Conservation (phyloP, 2,797 vertebrate genomes). For the Danio albolineatus region DNA sequence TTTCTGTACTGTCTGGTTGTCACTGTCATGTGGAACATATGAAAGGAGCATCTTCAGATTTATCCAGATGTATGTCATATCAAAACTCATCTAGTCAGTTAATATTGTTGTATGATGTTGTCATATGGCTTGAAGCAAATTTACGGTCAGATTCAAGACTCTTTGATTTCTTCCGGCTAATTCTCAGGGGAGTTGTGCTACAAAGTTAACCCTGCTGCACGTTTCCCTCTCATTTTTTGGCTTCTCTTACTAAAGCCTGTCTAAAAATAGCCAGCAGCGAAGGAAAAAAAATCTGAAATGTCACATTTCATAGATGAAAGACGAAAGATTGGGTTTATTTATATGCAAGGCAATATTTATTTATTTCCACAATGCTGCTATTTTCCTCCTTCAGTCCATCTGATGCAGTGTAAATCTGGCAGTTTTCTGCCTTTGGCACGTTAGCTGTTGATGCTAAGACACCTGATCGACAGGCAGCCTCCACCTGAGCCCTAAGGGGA, state of each 20-base stretch:
- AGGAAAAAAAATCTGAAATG: constrained; percentile 33
- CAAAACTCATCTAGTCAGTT: constrained; percentile 7
- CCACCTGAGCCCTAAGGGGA: constrained; percentile 53
- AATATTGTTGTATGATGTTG: constrained; percentile 17
- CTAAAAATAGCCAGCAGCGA: constrained; percentile 53
- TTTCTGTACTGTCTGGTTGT: constrained; percentile 14
- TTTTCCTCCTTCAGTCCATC: constrained; percentile 62
- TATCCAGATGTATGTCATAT: constrained; percentile 1
- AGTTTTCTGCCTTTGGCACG: constrained; percentile 45
- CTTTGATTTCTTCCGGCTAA: constrained; percentile 38
- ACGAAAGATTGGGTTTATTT: constrained; percentile 75
- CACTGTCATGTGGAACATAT: background rate
- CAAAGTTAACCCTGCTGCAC: constrained; percentile 51
- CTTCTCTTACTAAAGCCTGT: constrained; percentile 36
- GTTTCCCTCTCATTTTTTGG: constrained; percentile 24
- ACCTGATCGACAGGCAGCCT: constrained; percentile 57
- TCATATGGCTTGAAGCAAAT: constrained; percentile 29
- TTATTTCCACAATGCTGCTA: constrained; percentile 68
- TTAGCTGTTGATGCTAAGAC: constrained; percentile 44
- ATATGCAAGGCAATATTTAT: constrained; percentile 70
- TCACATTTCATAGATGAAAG: constrained; percentile 56
- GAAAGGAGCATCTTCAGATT: background rate
- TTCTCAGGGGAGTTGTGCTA: constrained; percentile 45
- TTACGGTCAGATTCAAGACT: constrained; percentile 29
- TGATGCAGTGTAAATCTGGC: constrained; percentile 49